Evolutionary conservation across 2,888 invertebrate genomes (phyloP).

Genomic region (Oegoconia quadripuncta): DNA sequence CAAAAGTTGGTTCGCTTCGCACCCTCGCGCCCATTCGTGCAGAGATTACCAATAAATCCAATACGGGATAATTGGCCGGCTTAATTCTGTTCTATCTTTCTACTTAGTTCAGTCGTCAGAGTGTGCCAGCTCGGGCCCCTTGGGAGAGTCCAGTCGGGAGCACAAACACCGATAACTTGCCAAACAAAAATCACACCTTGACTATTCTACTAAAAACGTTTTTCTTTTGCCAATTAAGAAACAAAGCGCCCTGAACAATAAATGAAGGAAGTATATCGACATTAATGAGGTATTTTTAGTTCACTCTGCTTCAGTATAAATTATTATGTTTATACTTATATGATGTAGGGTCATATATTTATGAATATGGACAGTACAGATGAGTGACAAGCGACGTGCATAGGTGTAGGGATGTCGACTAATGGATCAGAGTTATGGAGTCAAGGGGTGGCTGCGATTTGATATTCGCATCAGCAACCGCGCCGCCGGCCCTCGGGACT

Average conservation of each 20-base stretch:
- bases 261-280: constrained; percentile 61
- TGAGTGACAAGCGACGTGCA: constrained; percentile 51
- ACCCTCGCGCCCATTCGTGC: constrained; percentile 79
- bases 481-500: constrained; percentile 57
- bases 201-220: constrained; percentile 42
- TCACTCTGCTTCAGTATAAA: constrained; percentile 29
- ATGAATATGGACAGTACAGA: neutral
- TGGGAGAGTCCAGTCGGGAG: constrained; percentile 69
- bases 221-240: constrained; percentile 40
- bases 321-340: constrained; percentile 11
- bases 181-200: constrained; percentile 57
- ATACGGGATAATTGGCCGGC: constrained; percentile 80
- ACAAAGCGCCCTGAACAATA: constrained; percentile 43
- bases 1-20: constrained; percentile 77
- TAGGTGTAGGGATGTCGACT: constrained; percentile 51
- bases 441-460: constrained; percentile 70
- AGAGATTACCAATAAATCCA: constrained; percentile 80
- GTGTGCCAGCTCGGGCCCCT: constrained; percentile 77
- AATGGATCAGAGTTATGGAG: constrained; percentile 68
- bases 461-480: constrained; percentile 66
- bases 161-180: constrained; percentile 54
- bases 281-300: constrained; percentile 64
- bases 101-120: constrained; percentile 80
- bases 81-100: constrained; percentile 80
- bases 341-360: neutral